A percentile compares a stretch with the other conserved stretches of the same genome.
phyloP scores from a whole-genome alignment of 2,113 vertebrate species.

The Pteruthius melanotis region DNA sequence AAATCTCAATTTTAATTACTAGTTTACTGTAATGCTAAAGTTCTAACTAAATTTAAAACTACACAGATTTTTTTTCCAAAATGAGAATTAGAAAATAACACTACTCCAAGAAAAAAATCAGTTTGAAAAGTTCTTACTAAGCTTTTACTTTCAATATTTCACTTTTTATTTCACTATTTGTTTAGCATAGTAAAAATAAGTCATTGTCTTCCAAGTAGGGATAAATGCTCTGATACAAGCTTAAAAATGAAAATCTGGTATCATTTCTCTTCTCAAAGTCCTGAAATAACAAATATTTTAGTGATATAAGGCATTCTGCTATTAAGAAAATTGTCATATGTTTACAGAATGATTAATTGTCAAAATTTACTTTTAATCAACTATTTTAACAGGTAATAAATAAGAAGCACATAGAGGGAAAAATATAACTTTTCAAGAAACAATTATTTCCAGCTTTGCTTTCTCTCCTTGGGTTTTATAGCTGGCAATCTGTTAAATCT shows the following conservation, averaged over 20 bases:
- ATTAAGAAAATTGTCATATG: not conserved
- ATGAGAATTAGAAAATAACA: not conserved
- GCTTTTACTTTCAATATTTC: not conserved
- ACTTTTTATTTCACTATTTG: not conserved
- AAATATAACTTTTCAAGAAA: not conserved
- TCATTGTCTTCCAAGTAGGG: not conserved
- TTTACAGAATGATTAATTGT: not conserved
- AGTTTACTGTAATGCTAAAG: not conserved
- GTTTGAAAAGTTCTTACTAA: not conserved
- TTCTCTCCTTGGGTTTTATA: not conserved
- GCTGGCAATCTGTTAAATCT: not conserved
- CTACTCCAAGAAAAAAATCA: not conserved
- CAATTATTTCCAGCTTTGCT: not conserved
- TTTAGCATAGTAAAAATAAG: not conserved
- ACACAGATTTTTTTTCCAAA: not conserved
- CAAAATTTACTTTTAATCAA: not conserved
- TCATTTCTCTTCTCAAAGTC: not conserved
- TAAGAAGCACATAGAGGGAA: not conserved
- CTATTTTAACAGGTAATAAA: not conserved
- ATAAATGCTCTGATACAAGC: not conserved
- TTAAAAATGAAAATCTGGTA: not conserved
- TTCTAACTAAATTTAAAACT: not conserved
- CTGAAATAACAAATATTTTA: not conserved
- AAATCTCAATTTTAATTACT: not conserved
- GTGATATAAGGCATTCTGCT: not conserved